Conservation (phyloP, 2,888 invertebrate species). For the Agrotis exclamationis region DNA sequence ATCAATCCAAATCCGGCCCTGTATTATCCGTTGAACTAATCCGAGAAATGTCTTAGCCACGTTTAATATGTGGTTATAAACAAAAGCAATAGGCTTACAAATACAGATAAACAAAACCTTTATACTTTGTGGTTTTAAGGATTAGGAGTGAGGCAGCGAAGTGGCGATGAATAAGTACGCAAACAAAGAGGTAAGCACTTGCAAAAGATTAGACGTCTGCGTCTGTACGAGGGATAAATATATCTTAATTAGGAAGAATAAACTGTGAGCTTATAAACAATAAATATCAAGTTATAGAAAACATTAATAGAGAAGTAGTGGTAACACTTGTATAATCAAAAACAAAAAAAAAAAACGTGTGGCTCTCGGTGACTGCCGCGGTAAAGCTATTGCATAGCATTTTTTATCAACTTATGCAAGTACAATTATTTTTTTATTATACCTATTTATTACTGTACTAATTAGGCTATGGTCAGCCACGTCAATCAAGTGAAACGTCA, state of each 20-base stretch:
- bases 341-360: too few relatives aligned
- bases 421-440: too few relatives aligned
- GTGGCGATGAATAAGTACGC: conserved; percentile 12
- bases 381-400: too few relatives aligned
- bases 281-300: not conserved
- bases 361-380: too few relatives aligned
- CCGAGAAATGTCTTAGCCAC: conserved; percentile 39
- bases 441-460: too few relatives aligned
- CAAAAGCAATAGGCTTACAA: conserved; percentile 42
- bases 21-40: conserved; percentile 49
- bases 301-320: not conserved
- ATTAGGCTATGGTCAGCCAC: too few relatives aligned
- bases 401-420: too few relatives aligned
- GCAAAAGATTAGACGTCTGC: not conserved
- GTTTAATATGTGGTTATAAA: conserved; percentile 54
- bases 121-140: conserved; percentile 29
- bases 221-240: not conserved
- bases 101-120: conserved; percentile 42
- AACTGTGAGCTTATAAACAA: not conserved
- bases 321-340: not conserved
- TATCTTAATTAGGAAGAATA: not conserved
- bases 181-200: conserved; percentile 7
- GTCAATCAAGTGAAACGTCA: too few relatives aligned
- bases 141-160: conserved; percentile 30
- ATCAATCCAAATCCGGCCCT: conserved; percentile 41